Evolutionary conservation across 2,888 invertebrate genomes (phyloP).

Genomic region (Philonicus albiceps): DNA sequence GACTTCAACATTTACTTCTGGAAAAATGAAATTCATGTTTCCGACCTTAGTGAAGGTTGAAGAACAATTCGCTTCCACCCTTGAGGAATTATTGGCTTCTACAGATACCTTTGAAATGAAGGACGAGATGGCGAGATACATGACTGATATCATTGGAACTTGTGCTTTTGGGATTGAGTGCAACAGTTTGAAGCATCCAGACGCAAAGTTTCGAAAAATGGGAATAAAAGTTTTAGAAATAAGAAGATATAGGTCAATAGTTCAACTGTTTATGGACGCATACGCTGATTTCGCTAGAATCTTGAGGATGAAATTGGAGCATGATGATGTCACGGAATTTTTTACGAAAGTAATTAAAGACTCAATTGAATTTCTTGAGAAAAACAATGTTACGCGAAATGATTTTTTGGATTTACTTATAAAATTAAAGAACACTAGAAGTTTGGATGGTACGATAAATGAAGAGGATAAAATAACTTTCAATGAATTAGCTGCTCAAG

Average conservation of each 20-base stretch:
- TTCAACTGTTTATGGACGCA: not conserved
- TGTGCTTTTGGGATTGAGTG: conserved; percentile 61
- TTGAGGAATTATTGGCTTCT: conserved; percentile 49
- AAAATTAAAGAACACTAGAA: conserved; percentile 57
- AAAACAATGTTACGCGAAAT: conserved; percentile 58
- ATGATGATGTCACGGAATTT: conserved; percentile 54
- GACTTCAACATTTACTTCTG: conserved; percentile 65
- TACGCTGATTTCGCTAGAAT: conserved; percentile 11
- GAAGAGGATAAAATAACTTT: conserved; percentile 52
- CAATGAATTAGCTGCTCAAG: conserved; percentile 64
- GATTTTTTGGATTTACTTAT: conserved; percentile 67
- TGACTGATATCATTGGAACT: conserved; percentile 62
- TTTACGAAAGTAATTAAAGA: conserved; percentile 58
- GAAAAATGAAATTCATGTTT: conserved; percentile 65
- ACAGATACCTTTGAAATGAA: conserved; percentile 55
- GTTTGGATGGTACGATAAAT: not conserved
- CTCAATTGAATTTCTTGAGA: conserved; percentile 60
- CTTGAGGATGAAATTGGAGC: conserved; percentile 5
- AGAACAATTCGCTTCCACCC: conserved; percentile 52
- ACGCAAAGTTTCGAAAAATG: conserved; percentile 53
- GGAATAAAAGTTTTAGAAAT: conserved; percentile 42
- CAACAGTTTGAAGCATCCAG: conserved; percentile 55
- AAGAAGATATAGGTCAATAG: not conserved
- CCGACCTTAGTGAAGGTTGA: conserved; percentile 58
- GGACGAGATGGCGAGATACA: conserved; percentile 58